Evolutionary conservation across 2,113 vertebrate genomes (phyloP).

Genomic region (Poeciliopsis occidentalis): DNA sequence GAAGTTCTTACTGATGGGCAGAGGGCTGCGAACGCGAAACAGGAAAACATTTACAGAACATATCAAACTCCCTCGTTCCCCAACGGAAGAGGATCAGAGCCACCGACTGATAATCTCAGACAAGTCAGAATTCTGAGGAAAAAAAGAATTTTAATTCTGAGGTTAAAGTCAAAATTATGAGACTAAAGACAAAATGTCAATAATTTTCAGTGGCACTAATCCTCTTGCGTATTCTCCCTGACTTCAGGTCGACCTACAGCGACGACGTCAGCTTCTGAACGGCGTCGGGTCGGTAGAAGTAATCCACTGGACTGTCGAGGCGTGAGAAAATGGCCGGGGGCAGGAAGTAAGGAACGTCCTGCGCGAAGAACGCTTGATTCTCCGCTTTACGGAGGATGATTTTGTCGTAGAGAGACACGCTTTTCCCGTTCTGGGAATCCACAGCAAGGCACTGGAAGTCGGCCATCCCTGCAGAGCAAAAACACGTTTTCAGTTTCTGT

Average conservation of each 20-base stretch:
- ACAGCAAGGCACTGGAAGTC: constrained; percentile 95
- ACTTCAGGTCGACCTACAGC: neutral
- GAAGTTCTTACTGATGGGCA: constrained; percentile 82
- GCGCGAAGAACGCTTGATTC: constrained; percentile 90
- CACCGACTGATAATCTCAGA: too few relatives aligned
- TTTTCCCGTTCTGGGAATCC: constrained; percentile 79
- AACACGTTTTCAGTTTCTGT: neutral
- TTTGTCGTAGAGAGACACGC: constrained; percentile 88
- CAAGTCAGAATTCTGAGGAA: too few relatives aligned
- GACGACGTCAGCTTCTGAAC: constrained; percentile 78
- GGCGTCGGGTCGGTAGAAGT: constrained; percentile 89
- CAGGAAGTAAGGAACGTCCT: constrained; percentile 86
- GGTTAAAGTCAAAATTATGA: too few relatives aligned
- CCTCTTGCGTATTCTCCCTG: too few relatives aligned
- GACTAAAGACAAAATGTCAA: too few relatives aligned
- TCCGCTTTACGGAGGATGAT: constrained; percentile 88
- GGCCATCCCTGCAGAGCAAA: constrained; percentile 71
- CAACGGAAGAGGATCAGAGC: too few relatives aligned
- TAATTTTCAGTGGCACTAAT: too few relatives aligned
- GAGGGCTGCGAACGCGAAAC: constrained; percentile 78
- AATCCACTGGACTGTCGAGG: constrained; percentile 89
- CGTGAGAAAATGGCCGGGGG: constrained; percentile 96
- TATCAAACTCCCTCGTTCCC: neutral
- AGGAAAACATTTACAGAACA: neutral
- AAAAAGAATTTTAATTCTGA: too few relatives aligned